Base-by-base conservation (phyloP, 2,113 vertebrate species). In the Lophius piscatorius region DNA sequence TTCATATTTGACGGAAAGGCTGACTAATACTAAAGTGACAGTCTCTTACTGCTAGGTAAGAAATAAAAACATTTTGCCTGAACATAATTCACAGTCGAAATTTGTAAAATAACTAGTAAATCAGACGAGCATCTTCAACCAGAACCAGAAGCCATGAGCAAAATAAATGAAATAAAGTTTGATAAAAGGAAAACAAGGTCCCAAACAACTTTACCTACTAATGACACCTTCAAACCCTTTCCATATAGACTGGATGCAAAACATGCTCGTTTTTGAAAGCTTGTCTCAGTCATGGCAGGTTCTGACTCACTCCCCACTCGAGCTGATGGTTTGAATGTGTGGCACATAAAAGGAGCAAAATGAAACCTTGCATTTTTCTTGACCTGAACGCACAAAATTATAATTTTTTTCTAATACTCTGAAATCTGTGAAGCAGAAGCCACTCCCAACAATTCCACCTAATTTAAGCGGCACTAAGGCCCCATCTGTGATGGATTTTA, bases 11-110 rank as follows among this genome's bases (percentile, higher is more conserved):
- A 84, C 76, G 71, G 62, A 74, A 79, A 82, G 78, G 70, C 81
- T 74, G 51, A 80, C 68, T 69, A 86, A 84, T 69, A 86, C 82
- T 86, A 85, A 86, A 88, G 82, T 87, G 85, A 88, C 76, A 78
- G 81, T 85, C 73, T 81, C 75, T 85, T 77, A 85, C 76, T 14
- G 57, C 36, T 14, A 46, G 39, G 78, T 78, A 88, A 86, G 81
- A 85, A 65, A 57, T 48, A 62, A 83, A 63, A 76, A 49, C 49
- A 22, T 52, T 75, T 78, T 64, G 59, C 49, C 49, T 67, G 74
- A 45, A 82, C 41, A 50, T 50, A 74, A 70, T 88, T 90, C 83
- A 87, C 86, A 88, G 83, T 85, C 76, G 57, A 77, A 82, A 81
- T 70, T 76, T 45, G 20, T 49, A 61, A 86, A 74, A 67, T 51